Evolutionary conservation across 2,113 vertebrate species (phyloP).

Genomic region (Melanerpes formicivorus): DNA sequence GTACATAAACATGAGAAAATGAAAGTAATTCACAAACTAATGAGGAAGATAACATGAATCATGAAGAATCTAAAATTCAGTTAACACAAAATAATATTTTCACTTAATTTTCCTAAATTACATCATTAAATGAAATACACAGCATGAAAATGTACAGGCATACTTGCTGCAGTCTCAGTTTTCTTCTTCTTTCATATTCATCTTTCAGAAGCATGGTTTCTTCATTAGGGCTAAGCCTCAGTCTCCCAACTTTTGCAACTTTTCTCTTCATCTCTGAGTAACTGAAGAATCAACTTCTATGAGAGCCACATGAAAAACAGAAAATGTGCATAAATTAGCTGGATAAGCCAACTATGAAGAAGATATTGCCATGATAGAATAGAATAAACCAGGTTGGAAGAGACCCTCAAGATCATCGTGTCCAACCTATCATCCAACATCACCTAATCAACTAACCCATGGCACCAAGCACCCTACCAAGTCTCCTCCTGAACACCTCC

Average conservation of each 20-base stretch:
- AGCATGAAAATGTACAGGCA: not conserved
- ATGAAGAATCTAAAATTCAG: not conserved
- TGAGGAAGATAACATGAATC: not conserved
- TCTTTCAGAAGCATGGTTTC: slow-evolving; percentile 88
- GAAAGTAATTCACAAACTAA: not conserved
- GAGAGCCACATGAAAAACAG: not conserved
- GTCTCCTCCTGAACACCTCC: no score
- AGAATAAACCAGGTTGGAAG: no score
- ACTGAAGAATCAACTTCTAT: not conserved
- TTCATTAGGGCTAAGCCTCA: slow-evolving; percentile 92
- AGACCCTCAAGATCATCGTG: no score
- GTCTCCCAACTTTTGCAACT: slow-evolving; percentile 51
- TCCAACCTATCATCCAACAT: no score
- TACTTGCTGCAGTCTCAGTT: slow-evolving; percentile 91
- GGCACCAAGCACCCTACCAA: no score
- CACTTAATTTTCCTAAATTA: not conserved
- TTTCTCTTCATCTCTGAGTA: slow-evolving; percentile 84
- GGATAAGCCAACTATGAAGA: not conserved
- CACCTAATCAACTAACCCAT: no score
- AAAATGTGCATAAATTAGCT: not conserved
- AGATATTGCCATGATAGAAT: not conserved
- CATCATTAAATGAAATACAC: not conserved
- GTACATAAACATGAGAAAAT: not conserved
- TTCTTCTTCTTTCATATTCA: slow-evolving; percentile 89
- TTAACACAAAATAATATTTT: not conserved